Evolutionary conservation across 2,888 invertebrate genomes (phyloP).

Genomic region (Phania funesta): DNA sequence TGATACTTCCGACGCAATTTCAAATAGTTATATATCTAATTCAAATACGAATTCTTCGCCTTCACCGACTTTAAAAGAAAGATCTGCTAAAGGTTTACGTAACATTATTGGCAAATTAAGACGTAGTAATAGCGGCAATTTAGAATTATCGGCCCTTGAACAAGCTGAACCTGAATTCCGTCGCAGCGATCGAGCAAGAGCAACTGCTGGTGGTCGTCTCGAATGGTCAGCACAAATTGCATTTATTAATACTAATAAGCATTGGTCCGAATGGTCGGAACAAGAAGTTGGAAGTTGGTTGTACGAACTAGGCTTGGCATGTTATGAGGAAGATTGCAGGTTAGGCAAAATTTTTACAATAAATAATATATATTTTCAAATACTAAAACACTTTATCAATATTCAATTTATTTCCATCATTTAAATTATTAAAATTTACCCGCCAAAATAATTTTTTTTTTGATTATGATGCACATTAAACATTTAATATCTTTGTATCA

Average conservation of each 20-base stretch:
- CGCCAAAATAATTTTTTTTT: too few relatives aligned
- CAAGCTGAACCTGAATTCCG: constrained; percentile 83
- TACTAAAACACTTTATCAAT: too few relatives aligned
- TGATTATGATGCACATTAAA: too few relatives aligned
- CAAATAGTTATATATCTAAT: constrained; percentile 79
- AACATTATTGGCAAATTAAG: constrained; percentile 86
- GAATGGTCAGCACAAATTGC: constrained; percentile 81
- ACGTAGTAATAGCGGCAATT: constrained; percentile 86
- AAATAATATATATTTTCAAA: background rate
- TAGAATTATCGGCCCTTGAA: constrained; percentile 83
- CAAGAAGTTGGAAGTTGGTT: constrained; percentile 92
- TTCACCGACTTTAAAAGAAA: constrained; percentile 78
- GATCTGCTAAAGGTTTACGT: constrained; percentile 83
- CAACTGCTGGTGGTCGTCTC: constrained; percentile 87
- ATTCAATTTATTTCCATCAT: too few relatives aligned
- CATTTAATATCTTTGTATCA: too few relatives aligned
- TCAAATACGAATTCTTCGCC: constrained; percentile 80
- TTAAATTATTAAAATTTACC: too few relatives aligned
- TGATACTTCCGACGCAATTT: constrained; percentile 82
- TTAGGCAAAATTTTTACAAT: constrained; percentile 64
- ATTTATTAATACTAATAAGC: constrained; percentile 81
- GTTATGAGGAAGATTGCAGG: constrained; percentile 86
- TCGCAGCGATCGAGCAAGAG: constrained; percentile 86
- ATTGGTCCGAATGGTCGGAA: constrained; percentile 90
- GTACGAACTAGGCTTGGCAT: constrained; percentile 84